phyloP scores from a whole-genome alignment of 92 coral and sea anemone species.

The Zoanthus sansibaricus region DNA sequence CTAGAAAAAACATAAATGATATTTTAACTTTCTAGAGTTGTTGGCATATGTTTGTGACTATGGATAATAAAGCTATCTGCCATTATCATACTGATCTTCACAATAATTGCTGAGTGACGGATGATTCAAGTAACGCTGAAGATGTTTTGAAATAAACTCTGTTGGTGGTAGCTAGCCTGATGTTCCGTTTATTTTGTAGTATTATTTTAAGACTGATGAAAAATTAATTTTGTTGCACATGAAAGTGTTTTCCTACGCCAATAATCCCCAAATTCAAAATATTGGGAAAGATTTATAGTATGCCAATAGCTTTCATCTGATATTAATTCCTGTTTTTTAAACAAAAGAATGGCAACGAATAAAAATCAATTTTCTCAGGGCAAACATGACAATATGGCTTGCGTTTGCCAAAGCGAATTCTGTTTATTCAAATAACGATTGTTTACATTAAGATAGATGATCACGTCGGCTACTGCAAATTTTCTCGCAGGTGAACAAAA shows the following conservation, averaged over 20 bases:
- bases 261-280: neutral
- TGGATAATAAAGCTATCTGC: slow-evolving; percentile 12
- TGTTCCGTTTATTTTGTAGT: neutral
- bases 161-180: neutral
- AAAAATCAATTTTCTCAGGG: slow-evolving; percentile 37
- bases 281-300: neutral
- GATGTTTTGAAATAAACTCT: neutral
- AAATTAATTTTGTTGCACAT: slow-evolving; percentile 10
- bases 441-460: slow-evolving; percentile 17
- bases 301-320: neutral
- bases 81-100: slow-evolving; percentile 22
- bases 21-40: slow-evolving; percentile 8
- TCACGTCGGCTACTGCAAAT: slow-evolving; percentile 36
- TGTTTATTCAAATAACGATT: slow-evolving; percentile 24
- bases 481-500: slow-evolving; percentile 47
- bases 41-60: neutral
- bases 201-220: slow-evolving; percentile 20
- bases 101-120: slow-evolving; percentile 10
- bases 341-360: slow-evolving; percentile 25
- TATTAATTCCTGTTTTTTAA: slow-evolving; percentile 1
- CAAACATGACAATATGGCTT: slow-evolving; percentile 1
- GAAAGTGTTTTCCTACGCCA: neutral
- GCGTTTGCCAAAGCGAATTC: slow-evolving; percentile 2
- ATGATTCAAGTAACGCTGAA: slow-evolving; percentile 1
- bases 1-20: neutral